These are phyloP conservation scores for Tetragnatha versicolor DNA, from an alignment of 1,140 invertebrate species.

Conservation along the genomic window DNA sequence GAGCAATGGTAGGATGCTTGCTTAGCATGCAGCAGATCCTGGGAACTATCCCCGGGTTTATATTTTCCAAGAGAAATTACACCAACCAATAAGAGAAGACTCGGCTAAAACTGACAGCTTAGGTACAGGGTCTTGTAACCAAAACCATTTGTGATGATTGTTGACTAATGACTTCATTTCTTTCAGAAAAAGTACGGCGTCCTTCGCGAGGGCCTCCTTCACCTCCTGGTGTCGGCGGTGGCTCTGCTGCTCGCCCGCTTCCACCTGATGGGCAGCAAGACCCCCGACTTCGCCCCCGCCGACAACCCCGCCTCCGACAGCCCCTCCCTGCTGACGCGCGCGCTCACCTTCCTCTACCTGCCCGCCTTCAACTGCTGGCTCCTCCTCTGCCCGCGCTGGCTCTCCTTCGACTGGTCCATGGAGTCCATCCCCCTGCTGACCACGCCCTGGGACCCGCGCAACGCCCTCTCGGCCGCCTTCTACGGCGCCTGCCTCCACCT, in stretches of 20 bases:
- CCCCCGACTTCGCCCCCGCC: slow-evolving; percentile 62
- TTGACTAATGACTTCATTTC: slow-evolving; percentile 50
- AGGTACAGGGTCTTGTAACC: no score
- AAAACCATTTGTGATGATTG: neutral
- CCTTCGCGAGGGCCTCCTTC: slow-evolving; percentile 69
- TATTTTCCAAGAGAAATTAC: no score
- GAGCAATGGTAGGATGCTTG: no score
- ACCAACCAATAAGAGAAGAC: no score
- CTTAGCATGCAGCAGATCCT: no score
- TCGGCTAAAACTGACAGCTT: no score
- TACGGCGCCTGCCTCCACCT: slow-evolving; percentile 66
- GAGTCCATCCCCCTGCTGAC: slow-evolving; percentile 83
- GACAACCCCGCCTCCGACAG: slow-evolving; percentile 66
- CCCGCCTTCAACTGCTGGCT: slow-evolving; percentile 86
- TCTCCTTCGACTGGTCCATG: slow-evolving; percentile 97
- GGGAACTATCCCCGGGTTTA: no score
- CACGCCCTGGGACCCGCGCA: slow-evolving; percentile 76
- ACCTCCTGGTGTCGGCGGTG: slow-evolving; percentile 67
- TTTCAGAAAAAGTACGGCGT: slow-evolving; percentile 69
- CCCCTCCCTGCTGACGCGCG: slow-evolving; percentile 58
- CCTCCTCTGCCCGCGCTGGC: slow-evolving; percentile 78
- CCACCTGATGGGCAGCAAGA: slow-evolving; percentile 60
- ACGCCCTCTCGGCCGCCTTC: slow-evolving; percentile 75
- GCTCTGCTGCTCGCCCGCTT: slow-evolving; percentile 61
- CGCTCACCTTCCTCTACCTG: slow-evolving; percentile 86